Conservation (phyloP, 2,888 invertebrate genomes). For the Apoda limacodes region DNA sequence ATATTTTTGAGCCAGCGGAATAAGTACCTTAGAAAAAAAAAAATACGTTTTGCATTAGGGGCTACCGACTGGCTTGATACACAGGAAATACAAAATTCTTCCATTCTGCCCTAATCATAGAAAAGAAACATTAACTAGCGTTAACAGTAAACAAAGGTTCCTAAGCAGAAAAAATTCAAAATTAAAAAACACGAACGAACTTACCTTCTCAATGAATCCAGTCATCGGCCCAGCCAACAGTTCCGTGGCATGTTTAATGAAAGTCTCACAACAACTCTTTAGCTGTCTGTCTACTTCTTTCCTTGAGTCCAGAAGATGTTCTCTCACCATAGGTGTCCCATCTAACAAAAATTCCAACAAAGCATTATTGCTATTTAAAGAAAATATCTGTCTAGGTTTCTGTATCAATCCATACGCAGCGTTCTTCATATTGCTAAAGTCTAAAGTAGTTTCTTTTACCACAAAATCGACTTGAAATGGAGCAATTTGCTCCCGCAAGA, state of each 20-base stretch:
- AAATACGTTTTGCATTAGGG: no score
- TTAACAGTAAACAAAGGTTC: constrained; percentile 1
- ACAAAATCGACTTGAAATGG: constrained; percentile 97
- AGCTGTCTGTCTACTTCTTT: constrained; percentile 95
- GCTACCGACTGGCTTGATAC: no score
- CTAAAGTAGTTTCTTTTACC: constrained; percentile 91
- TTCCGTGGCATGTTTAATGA: constrained; percentile 84
- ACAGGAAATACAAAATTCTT: no score
- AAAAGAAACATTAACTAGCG: no score
- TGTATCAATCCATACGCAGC: constrained; percentile 83
- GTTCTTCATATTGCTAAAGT: constrained; percentile 92
- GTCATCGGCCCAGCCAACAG: constrained; percentile 81
- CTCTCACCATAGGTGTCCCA: constrained; percentile 93
- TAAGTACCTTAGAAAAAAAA: no score
- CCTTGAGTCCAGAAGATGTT: constrained; percentile 93
- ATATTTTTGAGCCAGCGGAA: no score
- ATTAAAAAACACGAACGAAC: constrained; percentile 6
- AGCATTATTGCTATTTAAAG: constrained; percentile 88
- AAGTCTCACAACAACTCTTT: constrained; percentile 89
- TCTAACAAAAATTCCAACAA: constrained; percentile 91
- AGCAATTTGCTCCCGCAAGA: constrained; percentile 96
- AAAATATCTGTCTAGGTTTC: constrained; percentile 88
- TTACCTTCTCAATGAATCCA: constrained; percentile 79
- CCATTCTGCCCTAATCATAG: no score
- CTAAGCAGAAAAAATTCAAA: no score